Evolutionary conservation across 2,113 vertebrate genomes (phyloP).

Genomic region (Myxocyprinus asiaticus): DNA sequence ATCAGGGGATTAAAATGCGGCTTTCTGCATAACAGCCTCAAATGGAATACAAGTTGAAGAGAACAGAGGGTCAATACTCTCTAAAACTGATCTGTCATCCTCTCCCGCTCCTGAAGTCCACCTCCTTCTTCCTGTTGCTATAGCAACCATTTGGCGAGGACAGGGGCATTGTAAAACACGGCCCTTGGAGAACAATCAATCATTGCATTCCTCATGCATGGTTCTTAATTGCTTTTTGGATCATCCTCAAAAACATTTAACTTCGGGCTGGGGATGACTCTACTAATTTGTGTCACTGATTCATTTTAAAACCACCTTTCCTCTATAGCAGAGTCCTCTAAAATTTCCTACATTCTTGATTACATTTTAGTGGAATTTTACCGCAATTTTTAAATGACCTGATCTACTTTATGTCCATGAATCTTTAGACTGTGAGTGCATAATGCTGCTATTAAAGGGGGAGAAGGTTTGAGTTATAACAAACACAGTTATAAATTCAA

Average conservation of each 20-base stretch:
- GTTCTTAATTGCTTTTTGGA: conserved; percentile 59
- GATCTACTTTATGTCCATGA: neutral
- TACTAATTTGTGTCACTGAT: conserved; percentile 49
- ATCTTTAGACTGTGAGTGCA: conserved; percentile 11
- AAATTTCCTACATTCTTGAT: conserved; percentile 44
- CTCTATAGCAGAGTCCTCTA: conserved; percentile 8
- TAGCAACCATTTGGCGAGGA: conserved; percentile 58
- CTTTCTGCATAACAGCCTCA: neutral
- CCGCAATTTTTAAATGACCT: conserved; percentile 45
- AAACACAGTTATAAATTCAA: too few species aligned
- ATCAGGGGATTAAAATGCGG: conserved; percentile 11
- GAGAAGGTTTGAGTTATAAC: neutral
- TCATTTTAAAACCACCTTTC: conserved; percentile 45
- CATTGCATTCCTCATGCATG: conserved; percentile 49
- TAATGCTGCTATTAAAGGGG: conserved; percentile 20
- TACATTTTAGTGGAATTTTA: conserved; percentile 52
- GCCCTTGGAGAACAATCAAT: conserved; percentile 56
- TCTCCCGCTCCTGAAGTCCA: conserved; percentile 46
- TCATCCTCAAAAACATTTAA: conserved; percentile 50
- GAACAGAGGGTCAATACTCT: conserved; percentile 49
- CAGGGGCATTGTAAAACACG: conserved; percentile 54
- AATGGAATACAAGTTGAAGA: conserved; percentile 28
- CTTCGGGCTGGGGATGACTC: conserved; percentile 36
- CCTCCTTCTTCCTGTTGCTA: conserved; percentile 58
- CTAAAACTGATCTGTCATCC: conserved; percentile 54